Base-by-base conservation (phyloP, 1,140 invertebrate genomes). In the Brachionus angularis region DNA sequence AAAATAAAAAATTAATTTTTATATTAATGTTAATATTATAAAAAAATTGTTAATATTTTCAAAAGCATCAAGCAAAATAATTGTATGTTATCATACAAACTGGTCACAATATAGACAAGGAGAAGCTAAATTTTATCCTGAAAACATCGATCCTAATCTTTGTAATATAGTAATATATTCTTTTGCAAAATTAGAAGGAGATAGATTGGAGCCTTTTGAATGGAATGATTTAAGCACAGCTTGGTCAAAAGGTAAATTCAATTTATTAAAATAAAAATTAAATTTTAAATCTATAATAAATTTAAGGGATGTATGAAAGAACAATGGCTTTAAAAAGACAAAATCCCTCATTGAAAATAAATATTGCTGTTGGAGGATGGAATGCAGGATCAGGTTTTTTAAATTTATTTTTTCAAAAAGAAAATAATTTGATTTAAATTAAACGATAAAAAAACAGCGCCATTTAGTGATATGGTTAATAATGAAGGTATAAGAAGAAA, bases 111-210 rank as follows among this genome's bases (percentile, higher is more conserved):
- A 93, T 78, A 84, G 92, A 49, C 88, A 91, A 0, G 89, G 89
- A 46, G 84, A 86, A 25, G 91, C 90, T 8, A 88, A 89, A 79
- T 96, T 93, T 80, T 85, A 85, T 44, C 90, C 93, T 0, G 89
- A 91, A 72, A 88, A 94, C 77, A 87, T 96, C 14, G 89, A 95
- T 78, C 82, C 91, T 0, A 75, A 74, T 23, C 86, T 95, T 0
- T 97, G 93, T 78, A 95, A 91, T 0, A 92, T 96, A 80, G 83
- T 96, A 14, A 88, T 96, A 23, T 96, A 91, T 77, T 91, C 92
- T 2, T 96, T 96, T 78, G 91, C 91, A 0, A 90, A 89, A 3
- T 74, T 82, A 12, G 34, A 75, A 71, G 34, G 52, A 76, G 29
- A 76, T 79, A 77, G 89, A 92, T 75, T 87, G 90, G 79, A 87